phyloP scores from a whole-genome alignment of 35 echinoderm and acorn worm species.

The Apostichopus parvimensis region DNA sequence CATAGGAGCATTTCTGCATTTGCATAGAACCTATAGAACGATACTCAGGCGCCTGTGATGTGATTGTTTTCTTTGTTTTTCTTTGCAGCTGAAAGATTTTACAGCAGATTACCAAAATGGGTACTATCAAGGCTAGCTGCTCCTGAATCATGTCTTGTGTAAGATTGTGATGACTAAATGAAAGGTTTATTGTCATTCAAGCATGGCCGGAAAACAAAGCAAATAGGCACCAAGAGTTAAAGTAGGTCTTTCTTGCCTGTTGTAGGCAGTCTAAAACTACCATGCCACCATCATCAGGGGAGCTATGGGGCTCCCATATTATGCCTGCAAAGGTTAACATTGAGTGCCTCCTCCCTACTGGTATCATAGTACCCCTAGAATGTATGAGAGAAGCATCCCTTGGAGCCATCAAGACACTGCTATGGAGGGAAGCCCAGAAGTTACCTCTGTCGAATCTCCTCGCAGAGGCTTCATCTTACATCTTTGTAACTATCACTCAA shows the following conservation, averaged over 20 bases:
- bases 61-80: too few relatives aligned
- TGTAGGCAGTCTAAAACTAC: neutral
- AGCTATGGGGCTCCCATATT: slow-evolving; percentile 95
- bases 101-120: neutral
- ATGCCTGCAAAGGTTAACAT: slow-evolving; percentile 93
- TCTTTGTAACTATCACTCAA: slow-evolving; percentile 96
- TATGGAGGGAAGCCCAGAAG: slow-evolving; percentile 84
- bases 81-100: too few relatives aligned
- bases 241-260: neutral
- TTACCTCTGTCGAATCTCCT: slow-evolving; percentile 72
- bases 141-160: neutral
- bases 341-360: slow-evolving; percentile 90
- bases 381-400: slow-evolving; percentile 92
- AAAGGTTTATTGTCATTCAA: neutral
- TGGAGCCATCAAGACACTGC: slow-evolving; percentile 79
- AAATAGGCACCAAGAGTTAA: neutral
- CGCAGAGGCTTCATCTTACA: slow-evolving; percentile 87
- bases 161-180: neutral
- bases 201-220: neutral
- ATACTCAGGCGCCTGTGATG: too few relatives aligned
- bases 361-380: slow-evolving; percentile 86
- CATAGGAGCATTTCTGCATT: too few relatives aligned
- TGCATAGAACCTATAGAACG: too few relatives aligned
- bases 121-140: neutral
- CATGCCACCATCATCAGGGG: slow-evolving; percentile 99